phyloP scores from a whole-genome alignment of 35 echinoderm and acorn worm genomes.

The Amphiura filiformis region DNA sequence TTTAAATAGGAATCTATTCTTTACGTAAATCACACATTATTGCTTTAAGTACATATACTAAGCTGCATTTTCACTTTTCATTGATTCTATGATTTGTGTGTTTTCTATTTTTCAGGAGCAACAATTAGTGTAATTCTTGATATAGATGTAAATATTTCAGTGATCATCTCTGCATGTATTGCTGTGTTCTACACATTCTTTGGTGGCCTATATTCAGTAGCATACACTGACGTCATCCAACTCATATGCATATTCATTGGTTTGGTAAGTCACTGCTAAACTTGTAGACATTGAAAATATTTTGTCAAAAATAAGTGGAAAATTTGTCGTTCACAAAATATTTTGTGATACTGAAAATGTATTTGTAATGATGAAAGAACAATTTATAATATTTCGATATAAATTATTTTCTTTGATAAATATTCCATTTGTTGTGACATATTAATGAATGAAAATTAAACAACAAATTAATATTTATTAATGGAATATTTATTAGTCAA shows the following conservation, averaged over 20 bases:
- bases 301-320: too few species aligned
- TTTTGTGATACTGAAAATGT: too few species aligned
- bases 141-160: conserved; percentile 50
- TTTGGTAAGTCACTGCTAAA: conserved; percentile 57
- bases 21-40: neutral
- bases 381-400: too few species aligned
- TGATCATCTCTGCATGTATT: conserved; percentile 88
- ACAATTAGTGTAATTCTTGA: conserved; percentile 89
- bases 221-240: conserved; percentile 89
- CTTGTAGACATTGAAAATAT: too few species aligned
- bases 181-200: conserved; percentile 86
- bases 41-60: neutral
- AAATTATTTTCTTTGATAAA: too few species aligned
- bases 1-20: neutral
- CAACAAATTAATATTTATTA: too few species aligned
- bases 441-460: too few species aligned
- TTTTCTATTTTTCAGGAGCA: conserved; percentile 50
- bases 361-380: too few species aligned
- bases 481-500: too few species aligned
- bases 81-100: neutral
- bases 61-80: neutral
- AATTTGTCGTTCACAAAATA: too few species aligned
- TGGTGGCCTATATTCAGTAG: conserved; percentile 83
- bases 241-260: conserved; percentile 94
- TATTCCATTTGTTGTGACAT: too few species aligned